A percentile compares a stretch with the other conserved stretches of the same genome.
Conservation (phyloP, 64 coral and sea anemone species). For the Montipora capricornis region DNA sequence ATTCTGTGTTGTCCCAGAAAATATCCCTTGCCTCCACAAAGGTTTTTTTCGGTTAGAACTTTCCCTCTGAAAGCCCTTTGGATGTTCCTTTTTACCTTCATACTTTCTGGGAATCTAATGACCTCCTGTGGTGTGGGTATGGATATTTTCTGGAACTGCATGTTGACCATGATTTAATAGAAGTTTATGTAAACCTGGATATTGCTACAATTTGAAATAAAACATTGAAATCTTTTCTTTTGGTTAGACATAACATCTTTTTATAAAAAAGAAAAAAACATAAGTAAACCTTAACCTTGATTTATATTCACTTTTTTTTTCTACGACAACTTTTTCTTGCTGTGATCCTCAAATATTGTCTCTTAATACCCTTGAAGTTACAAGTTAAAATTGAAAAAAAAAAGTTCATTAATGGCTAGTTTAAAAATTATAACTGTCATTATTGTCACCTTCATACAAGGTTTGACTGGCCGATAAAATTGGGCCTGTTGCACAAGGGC, state of each 20-base stretch:
- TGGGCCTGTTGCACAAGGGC: too few species aligned
- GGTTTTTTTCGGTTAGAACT: neutral
- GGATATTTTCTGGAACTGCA: slow-evolving; percentile 2
- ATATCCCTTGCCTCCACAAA: neutral
- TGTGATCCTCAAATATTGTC: neutral
- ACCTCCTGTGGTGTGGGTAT: too few species aligned
- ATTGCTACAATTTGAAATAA: too few species aligned
- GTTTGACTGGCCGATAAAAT: neutral
- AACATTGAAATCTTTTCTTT: too few species aligned
- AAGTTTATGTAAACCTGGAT: neutral
- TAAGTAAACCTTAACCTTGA: too few species aligned
- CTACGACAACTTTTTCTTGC: slow-evolving; percentile 11
- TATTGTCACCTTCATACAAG: too few species aligned
- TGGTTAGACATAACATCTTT: neutral
- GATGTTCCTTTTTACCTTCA: neutral
- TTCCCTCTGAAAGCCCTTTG: neutral
- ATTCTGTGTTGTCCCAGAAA: neutral
- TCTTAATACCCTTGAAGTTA: slow-evolving; percentile 28
- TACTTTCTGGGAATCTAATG: neutral
- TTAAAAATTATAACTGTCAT: too few species aligned
- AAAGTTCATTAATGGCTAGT: too few species aligned
- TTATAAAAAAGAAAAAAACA: neutral
- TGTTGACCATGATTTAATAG: neutral
- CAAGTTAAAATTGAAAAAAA: slow-evolving; percentile 18
- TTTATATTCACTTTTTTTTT: neutral